phyloP scores from a whole-genome alignment of 2,113 vertebrate species.

The Saccopteryx leptura region DNA sequence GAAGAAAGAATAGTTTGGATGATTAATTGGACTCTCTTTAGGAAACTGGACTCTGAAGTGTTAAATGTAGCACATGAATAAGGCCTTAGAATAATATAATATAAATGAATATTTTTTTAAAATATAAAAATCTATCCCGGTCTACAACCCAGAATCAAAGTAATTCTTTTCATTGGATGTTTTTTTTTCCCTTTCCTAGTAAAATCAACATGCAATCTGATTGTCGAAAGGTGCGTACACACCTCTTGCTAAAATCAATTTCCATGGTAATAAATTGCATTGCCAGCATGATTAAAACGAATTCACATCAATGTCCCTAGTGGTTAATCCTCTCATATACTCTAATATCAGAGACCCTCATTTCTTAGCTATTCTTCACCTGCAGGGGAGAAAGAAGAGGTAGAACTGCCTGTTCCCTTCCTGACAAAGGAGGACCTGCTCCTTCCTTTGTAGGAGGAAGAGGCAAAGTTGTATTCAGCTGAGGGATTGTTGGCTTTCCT shows the following conservation, averaged over 20 bases:
- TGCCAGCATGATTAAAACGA: slow-evolving; percentile 54
- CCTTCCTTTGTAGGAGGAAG: background rate
- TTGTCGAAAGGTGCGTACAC: background rate
- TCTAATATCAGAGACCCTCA: background rate
- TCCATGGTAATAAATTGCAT: slow-evolving; percentile 40
- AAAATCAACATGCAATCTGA: slow-evolving; percentile 28
- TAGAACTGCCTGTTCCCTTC: background rate
- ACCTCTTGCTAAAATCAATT: slow-evolving; percentile 70
- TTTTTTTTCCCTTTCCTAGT: background rate
- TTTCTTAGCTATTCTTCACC: slow-evolving; percentile 46
- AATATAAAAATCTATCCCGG: slow-evolving; percentile 45
- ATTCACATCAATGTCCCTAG: slow-evolving; percentile 10
- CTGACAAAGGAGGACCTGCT: background rate
- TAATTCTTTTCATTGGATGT: slow-evolving; percentile 26
- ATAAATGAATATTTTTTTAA: slow-evolving; percentile 41
- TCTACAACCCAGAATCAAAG: slow-evolving; percentile 44
- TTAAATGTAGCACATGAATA: slow-evolving; percentile 40
- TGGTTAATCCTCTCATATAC: background rate
- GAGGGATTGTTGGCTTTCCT: background rate
- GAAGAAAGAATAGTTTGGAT: background rate
- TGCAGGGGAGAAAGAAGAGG: background rate
- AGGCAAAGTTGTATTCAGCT: background rate
- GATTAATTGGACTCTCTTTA: slow-evolving; percentile 24
- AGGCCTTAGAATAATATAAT: background rate
- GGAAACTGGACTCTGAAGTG: slow-evolving; percentile 13